Conservation (phyloP, 1,140 invertebrate species). For the Eciton burchellii region DNA sequence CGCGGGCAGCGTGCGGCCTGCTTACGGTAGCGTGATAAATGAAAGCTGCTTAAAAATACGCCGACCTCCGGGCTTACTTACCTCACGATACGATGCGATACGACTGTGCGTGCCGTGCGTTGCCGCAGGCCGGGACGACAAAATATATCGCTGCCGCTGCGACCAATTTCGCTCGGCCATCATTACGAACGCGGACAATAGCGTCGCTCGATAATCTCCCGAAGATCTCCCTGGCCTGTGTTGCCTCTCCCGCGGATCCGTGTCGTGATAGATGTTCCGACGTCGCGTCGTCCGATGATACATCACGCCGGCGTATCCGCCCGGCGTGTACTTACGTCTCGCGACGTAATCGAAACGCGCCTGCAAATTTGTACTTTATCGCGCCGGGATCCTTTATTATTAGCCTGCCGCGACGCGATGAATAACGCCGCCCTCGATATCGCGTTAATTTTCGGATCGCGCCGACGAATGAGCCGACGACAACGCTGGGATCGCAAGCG, state of each 20-base stretch:
- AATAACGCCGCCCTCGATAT: neutral
- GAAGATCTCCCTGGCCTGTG: constrained; percentile 31
- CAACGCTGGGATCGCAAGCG: neutral
- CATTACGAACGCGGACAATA: constrained; percentile 55
- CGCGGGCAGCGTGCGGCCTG: constrained; percentile 5
- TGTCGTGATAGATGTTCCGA: constrained; percentile 54
- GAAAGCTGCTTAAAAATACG: constrained; percentile 46
- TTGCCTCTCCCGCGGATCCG: neutral
- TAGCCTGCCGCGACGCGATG: neutral
- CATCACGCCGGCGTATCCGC: constrained; percentile 38
- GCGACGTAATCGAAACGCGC: constrained; percentile 8
- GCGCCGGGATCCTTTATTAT: constrained; percentile 35
- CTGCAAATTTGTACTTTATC: constrained; percentile 49
- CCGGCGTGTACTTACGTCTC: constrained; percentile 34
- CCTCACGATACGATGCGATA: no score
- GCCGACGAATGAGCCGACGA: neutral
- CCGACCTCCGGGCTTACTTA: neutral
- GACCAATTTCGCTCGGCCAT: constrained; percentile 46
- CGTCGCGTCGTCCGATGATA: constrained; percentile 40
- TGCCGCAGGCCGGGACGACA: neutral
- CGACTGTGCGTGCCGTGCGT: neutral
- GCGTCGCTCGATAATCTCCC: constrained; percentile 53
- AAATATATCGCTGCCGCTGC: constrained; percentile 38
- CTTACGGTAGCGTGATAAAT: constrained; percentile 43
- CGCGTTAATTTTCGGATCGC: constrained; percentile 11